Base-by-base conservation (phyloP, 2,888 invertebrate species). In the Andrena bucephala region DNA sequence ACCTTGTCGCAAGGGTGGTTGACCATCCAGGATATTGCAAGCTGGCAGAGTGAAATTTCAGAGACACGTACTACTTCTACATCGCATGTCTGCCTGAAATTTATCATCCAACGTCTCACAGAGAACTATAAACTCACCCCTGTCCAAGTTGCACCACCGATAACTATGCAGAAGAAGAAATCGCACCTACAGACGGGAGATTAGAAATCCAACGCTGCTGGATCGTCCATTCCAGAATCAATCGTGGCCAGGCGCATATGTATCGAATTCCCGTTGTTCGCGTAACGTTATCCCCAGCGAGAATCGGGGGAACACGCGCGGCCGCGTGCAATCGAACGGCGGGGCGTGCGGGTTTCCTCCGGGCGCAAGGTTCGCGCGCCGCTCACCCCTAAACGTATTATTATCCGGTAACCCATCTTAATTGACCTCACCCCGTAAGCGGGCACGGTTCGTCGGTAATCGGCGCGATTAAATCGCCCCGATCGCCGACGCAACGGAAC, bases 331-430 rank as follows among this genome's bases (percentile, higher is more conserved):
- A 57, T 59, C 59, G 70, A 83, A 68, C 68, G 76, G 62, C 42
- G 42, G 42, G 42, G 1, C 42, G 42, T 48, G 65, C 50, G 68
- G 69, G 24, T 70, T 70, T 80, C 57, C 60, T 54, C 54, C 24
- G 54, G 67, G 72, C 68, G 71, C 67, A 68, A 77, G 68, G 72
- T 84, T 77, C 24, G 57, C 77, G 75, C 83, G 81, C 52, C 13
- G 65, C 59, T 78, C 85, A 82, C 72, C 81, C 84, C 79, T 74
- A 54, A 77, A 87, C 82, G 79, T 88, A 87, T 86, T 74, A 88
- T 88, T 88, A 88, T 88, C 88, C 88, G 77, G 87, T 87, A 88
- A 88, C 87, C 83, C 84, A 88, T 88, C 88, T 88, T 88, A 84
- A 88, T 88, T 86, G 88, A 88, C 84, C 87, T 88, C 83, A 86